Percentiles rank a stretch among this genome's conserved stretches.
Evolutionary conservation across 2,888 invertebrate genomes (phyloP).

Genomic region (Sesia apiformis): DNA sequence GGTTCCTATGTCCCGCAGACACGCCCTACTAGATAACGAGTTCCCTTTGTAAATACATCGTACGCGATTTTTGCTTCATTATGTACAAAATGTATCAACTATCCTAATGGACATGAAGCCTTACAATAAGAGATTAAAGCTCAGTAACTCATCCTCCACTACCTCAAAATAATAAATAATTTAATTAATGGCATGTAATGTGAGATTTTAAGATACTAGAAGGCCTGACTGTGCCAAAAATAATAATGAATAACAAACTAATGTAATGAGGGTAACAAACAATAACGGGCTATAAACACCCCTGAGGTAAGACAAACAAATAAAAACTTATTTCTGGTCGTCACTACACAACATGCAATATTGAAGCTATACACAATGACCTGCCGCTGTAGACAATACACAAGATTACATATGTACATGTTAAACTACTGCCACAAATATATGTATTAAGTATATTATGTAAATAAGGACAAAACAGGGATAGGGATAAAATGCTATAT

Average conservation of each 20-base stretch:
- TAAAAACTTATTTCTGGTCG: slow-evolving; percentile 55
- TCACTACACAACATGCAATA: slow-evolving; percentile 68
- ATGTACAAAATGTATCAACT: not conserved
- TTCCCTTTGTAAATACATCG: slow-evolving; percentile 3
- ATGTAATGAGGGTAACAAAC: slow-evolving; percentile 26
- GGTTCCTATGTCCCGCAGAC: slow-evolving; percentile 28
- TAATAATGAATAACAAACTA: slow-evolving; percentile 38
- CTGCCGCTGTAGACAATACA: slow-evolving; percentile 49
- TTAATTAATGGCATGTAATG: slow-evolving; percentile 16
- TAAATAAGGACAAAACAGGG: slow-evolving; percentile 59
- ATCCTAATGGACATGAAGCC: slow-evolving; percentile 29
- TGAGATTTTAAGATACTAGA: slow-evolving; percentile 33
- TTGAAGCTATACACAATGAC: slow-evolving; percentile 53
- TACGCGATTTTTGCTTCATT: not conserved
- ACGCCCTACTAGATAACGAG: slow-evolving; percentile 20
- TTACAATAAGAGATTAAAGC: slow-evolving; percentile 43
- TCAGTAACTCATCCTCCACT: slow-evolving; percentile 22
- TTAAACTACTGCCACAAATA: slow-evolving; percentile 70
- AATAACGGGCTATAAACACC: slow-evolving; percentile 45
- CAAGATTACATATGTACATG: slow-evolving; percentile 47
- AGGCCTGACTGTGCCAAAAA: slow-evolving; percentile 47
- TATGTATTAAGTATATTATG: slow-evolving; percentile 42
- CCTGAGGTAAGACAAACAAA: slow-evolving; percentile 62
- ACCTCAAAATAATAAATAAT: slow-evolving; percentile 15
- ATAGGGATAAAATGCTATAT: slow-evolving; percentile 46